Evolutionary conservation across 2,797 vertebrate genomes (phyloP).

Genomic region (Enteromius thamalakanensis): DNA sequence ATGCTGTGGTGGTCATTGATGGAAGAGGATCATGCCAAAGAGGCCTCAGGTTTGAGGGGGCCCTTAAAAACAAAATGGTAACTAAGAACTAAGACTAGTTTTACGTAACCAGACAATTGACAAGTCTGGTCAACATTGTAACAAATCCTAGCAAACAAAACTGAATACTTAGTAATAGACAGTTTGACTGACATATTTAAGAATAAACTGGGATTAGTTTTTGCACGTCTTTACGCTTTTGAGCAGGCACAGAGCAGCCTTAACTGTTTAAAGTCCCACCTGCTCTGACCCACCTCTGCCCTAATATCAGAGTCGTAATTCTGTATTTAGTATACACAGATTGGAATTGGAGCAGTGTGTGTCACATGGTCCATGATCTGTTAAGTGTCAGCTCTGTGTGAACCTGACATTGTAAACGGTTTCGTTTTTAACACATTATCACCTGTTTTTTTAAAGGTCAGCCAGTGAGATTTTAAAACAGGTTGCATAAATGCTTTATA

Average conservation of each 20-base stretch:
- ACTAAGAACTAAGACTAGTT: conserved; percentile 15
- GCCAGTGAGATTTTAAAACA: neutral
- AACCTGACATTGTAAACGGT: neutral
- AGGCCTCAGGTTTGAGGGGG: conserved; percentile 93
- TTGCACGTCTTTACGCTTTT: neutral
- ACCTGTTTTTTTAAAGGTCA: neutral
- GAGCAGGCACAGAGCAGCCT: no score
- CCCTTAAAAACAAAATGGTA: conserved; percentile 98
- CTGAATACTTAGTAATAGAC: neutral
- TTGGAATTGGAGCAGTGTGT: no score
- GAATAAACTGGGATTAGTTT: neutral
- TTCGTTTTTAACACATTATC: neutral
- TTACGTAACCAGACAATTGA: neutral
- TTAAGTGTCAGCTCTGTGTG: neutral
- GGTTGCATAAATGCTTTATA: conserved; percentile 12
- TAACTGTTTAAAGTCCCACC: neutral
- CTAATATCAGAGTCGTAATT: neutral
- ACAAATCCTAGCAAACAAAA: neutral
- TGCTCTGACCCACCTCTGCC: neutral
- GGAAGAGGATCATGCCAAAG: conserved; percentile 94
- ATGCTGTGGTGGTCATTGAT: conserved; percentile 94
- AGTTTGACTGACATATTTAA: neutral
- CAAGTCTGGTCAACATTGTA: neutral
- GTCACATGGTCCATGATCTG: neutral
- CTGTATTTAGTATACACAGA: neutral